phyloP scores from a whole-genome alignment of 2,797 vertebrate genomes.

The Acanthurus tractus region DNA sequence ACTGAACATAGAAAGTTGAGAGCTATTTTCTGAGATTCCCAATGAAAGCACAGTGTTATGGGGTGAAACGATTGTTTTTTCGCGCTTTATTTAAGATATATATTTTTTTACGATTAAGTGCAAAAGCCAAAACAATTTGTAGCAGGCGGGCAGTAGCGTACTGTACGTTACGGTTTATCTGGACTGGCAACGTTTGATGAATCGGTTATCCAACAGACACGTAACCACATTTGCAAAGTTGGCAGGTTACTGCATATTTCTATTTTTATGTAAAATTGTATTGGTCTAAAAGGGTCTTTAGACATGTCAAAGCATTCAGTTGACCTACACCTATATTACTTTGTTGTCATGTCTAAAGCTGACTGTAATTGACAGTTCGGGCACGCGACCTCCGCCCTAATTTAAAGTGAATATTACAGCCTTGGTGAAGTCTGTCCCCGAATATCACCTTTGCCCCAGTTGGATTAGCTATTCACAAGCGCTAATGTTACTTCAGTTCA shows the following conservation, averaged over 20 bases:
- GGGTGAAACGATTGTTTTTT: background rate
- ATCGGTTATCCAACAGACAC: background rate
- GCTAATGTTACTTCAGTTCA: background rate
- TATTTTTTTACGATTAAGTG: background rate
- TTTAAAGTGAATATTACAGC: too few relatives aligned
- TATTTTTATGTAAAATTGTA: background rate
- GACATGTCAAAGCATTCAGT: background rate
- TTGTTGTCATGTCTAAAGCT: too few relatives aligned
- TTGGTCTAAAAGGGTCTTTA: background rate
- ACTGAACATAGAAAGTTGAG: too few relatives aligned
- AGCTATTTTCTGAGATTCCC: background rate
- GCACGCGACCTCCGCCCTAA: background rate
- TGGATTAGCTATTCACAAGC: constrained; percentile 6
- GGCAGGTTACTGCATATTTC: too few relatives aligned
- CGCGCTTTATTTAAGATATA: background rate
- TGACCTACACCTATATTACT: background rate
- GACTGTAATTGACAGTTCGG: too few relatives aligned
- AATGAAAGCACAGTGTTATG: background rate
- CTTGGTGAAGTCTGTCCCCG: accelerated
- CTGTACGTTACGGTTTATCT: background rate
- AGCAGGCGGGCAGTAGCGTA: background rate
- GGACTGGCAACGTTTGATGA: background rate
- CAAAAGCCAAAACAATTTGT: background rate
- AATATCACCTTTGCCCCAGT: constrained; percentile 66
- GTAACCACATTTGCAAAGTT: background rate